Conservation (phyloP, 2,888 invertebrate genomes). For the Invenusta paracnida region DNA sequence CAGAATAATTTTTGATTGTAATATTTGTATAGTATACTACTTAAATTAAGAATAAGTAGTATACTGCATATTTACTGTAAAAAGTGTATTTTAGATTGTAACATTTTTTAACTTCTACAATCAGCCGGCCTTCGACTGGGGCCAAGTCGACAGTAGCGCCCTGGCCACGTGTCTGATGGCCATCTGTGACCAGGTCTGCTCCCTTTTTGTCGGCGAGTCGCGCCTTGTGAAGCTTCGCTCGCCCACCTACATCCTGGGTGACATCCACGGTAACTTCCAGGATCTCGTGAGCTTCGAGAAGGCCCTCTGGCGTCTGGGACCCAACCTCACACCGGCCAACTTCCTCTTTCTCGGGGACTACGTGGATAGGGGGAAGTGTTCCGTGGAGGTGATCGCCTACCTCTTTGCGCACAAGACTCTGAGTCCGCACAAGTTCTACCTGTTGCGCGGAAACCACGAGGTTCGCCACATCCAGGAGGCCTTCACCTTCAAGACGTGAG, state of each 20-base stretch:
- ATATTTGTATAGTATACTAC: no score
- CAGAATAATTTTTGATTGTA: no score
- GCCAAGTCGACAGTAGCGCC: conserved; percentile 59
- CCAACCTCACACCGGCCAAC: conserved; percentile 67
- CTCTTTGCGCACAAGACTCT: conserved; percentile 70
- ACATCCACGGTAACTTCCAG: conserved; percentile 71
- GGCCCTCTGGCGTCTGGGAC: conserved; percentile 69
- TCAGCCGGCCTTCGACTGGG: conserved; percentile 59
- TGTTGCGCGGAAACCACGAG: conserved; percentile 74
- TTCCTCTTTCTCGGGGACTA: conserved; percentile 73
- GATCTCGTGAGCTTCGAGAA: conserved; percentile 70
- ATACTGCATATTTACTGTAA: no score
- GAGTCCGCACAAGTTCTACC: conserved; percentile 66
- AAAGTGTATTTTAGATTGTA: no score
- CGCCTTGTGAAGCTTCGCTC: conserved; percentile 64
- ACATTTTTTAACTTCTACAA: background rate
- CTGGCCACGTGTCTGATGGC: conserved; percentile 64
- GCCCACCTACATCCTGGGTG: conserved; percentile 67
- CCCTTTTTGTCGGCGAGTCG: conserved; percentile 63
- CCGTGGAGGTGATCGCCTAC: conserved; percentile 70
- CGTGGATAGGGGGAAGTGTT: conserved; percentile 70
- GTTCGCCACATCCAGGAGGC: conserved; percentile 71
- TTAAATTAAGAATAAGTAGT: no score
- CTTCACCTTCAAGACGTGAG: conserved; percentile 69
- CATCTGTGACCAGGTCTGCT: conserved; percentile 66